Conservation (phyloP, 2,797 vertebrate species). For the Lacerta bilineata region DNA sequence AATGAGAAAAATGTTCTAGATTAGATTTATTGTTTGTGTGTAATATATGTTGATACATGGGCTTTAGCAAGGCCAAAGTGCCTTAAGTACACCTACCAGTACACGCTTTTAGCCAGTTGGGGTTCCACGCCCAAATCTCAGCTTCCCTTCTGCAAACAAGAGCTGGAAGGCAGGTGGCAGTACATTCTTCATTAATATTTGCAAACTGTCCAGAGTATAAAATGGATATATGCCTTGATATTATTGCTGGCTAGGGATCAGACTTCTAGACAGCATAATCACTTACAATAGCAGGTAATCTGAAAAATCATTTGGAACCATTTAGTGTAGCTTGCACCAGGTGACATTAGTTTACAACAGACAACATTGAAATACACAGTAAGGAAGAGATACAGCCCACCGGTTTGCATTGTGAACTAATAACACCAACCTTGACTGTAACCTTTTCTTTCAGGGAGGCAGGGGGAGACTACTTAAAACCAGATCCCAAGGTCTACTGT, state of each 20-base stretch:
- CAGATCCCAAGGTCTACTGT: not conserved
- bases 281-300: slow-evolving; percentile 36
- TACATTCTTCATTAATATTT: slow-evolving; percentile 18
- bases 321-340: slow-evolving; percentile 19
- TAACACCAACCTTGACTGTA: slow-evolving; percentile 14
- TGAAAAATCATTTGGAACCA: slow-evolving; percentile 45
- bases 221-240: not conserved
- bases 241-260: not conserved
- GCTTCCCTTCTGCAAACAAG: not conserved
- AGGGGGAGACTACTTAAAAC: not conserved
- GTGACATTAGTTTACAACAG: slow-evolving; percentile 8
- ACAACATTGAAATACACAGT: not conserved
- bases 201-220: slow-evolving; percentile 10
- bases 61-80: not conserved
- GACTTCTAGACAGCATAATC: not conserved
- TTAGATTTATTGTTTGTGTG: not conserved
- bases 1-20: not conserved
- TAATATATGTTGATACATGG: not conserved
- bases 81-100: not conserved
- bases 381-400: slow-evolving; percentile 20
- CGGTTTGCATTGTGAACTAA: not conserved
- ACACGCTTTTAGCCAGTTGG: not conserved
- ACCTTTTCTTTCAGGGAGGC: not conserved
- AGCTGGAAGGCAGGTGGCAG: not conserved
- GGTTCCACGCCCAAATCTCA: not conserved